Conservation (phyloP, 1,140 invertebrate genomes). For the Sinonovacula constricta region DNA sequence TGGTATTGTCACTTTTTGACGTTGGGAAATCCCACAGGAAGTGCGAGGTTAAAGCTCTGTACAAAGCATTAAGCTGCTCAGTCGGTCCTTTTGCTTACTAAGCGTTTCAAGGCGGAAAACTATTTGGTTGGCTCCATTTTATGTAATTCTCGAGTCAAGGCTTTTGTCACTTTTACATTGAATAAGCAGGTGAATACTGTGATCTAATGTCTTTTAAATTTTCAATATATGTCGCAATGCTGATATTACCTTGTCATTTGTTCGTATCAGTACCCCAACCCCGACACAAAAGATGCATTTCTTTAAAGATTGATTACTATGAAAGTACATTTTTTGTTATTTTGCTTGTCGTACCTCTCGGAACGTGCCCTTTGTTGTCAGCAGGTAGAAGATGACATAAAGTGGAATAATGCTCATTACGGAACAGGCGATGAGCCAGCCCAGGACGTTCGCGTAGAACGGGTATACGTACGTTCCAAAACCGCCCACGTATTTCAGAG, state of each 20-base stretch:
- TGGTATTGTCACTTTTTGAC: no score
- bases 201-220: not conserved
- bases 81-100: no score
- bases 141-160: no score
- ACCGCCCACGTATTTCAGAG: conserved; percentile 82
- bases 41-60: no score
- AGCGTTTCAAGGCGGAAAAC: no score
- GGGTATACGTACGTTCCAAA: conserved; percentile 89
- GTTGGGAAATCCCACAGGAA: no score
- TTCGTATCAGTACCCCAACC: not conserved
- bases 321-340: not conserved
- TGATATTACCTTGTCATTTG: no score
- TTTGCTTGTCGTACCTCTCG: conserved; percentile 55
- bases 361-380: conserved; percentile 56
- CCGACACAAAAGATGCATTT: not conserved
- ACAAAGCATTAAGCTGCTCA: no score
- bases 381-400: conserved; percentile 66
- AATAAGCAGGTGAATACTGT: not conserved
- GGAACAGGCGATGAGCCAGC: conserved; percentile 94
- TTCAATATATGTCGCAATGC: not conserved
- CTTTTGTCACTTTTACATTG: no score
- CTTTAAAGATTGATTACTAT: not conserved
- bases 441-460: conserved; percentile 92
- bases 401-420: conserved; percentile 91
- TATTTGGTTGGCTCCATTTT: no score